Base-by-base conservation (phyloP, 2,888 invertebrate genomes). In the Lasioglossum leucozonium region DNA sequence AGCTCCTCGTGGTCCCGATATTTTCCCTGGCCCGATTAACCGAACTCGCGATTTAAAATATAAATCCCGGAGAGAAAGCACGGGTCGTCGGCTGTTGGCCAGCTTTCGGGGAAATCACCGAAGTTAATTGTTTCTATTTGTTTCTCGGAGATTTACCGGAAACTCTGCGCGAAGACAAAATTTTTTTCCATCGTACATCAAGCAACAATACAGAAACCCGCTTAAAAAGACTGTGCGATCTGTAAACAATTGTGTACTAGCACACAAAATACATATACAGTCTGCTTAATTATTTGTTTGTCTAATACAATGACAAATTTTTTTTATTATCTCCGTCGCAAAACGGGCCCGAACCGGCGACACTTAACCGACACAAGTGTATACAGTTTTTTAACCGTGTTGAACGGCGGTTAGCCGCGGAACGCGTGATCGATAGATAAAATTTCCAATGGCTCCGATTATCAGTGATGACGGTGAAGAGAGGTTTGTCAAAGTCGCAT, bases 1-100 rank as follows among this genome's bases (percentile, higher is more conserved):
- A 79, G 76, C 81, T 37, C 18, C 34, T 18, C n/a, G 6, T 86
- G 74, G 74, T 47, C n/a, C 44, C 65, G 75, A 86, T 87, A 87
- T 87, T 87, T 87, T 80, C 34, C 73, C 47, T 4, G 26, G 26
- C 30, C 26, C 62, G 30, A 30, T 62, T 62, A 62, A 62, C 16
- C 62, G 0, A 30, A 8, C 62, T 26, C 30, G 62, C 18, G 62
- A 62, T 62, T 62, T 62, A 30, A 62, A 62, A 8, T 30, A 62
- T n/a, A n/a, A n/a, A n/a, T 62, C 30, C 16, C 2, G 30, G 62
- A 3, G 18, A 30, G 1, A 30, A n/a, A 34, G 3, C 34, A 34
- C 62, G 0, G 0, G n/a, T 51, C 51, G 51, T n/a, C n/a, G n/a
- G n/a, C n/a, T n/a, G n/a, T n/a, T n/a, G n/a, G n/a, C n/a, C n/a